Conservation (phyloP, 2,113 vertebrate species). For the Xenus cinereus region DNA sequence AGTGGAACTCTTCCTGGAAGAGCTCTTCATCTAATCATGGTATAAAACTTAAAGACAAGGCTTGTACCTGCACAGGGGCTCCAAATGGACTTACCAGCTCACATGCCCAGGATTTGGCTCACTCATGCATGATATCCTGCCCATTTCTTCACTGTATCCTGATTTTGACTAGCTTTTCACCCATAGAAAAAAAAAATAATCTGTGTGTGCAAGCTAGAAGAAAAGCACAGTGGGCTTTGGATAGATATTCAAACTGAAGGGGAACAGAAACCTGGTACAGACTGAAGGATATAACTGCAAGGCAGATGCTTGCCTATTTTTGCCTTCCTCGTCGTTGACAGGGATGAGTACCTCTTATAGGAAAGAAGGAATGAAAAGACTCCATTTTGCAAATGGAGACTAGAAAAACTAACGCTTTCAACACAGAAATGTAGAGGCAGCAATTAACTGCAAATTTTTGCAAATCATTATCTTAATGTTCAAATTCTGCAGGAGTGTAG, state of each 20-base stretch:
- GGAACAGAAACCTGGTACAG: not conserved
- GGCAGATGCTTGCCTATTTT: not conserved
- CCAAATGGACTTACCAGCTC: not conserved
- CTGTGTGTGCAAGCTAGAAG: not conserved
- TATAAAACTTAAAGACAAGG: not conserved
- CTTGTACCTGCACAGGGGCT: not conserved
- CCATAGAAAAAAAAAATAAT: too few species aligned
- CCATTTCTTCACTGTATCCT: not conserved
- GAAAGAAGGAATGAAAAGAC: not conserved
- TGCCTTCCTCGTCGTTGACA: not conserved
- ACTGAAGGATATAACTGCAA: not conserved
- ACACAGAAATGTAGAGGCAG: not conserved
- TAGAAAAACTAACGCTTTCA: not conserved
- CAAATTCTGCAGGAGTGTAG: not conserved
- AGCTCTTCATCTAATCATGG: not conserved
- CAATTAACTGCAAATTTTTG: not conserved
- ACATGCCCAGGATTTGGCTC: not conserved
- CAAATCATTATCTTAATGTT: not conserved
- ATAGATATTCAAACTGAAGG: not conserved
- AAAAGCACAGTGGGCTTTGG: not conserved
- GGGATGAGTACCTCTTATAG: not conserved
- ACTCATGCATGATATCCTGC: fast-evolving
- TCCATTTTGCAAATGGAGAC: not conserved
- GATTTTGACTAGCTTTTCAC: not conserved
- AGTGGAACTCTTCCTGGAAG: not conserved